phyloP scores from a whole-genome alignment of 2,113 vertebrate species.

The Condylura cristata region DNA sequence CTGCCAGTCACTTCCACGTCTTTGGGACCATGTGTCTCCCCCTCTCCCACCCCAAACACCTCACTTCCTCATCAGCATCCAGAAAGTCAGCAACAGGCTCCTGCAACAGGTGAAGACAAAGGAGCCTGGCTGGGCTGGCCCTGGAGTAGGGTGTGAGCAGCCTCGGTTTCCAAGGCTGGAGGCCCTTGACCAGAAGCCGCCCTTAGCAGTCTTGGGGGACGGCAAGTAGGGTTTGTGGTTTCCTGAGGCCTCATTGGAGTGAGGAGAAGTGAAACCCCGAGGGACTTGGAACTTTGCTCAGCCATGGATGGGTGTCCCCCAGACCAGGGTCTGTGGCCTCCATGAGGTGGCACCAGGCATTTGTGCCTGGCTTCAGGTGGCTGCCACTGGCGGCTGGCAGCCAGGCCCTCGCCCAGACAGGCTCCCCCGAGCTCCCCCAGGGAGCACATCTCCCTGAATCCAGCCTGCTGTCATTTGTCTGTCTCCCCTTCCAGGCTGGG shows the following conservation, averaged over 20 bases:
- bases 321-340: neutral
- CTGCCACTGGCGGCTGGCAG: neutral
- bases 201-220: neutral
- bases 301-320: neutral
- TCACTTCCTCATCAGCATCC: neutral
- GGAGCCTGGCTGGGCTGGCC: neutral
- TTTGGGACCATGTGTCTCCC: neutral
- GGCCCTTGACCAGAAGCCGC: neutral
- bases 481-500: neutral
- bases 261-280: neutral
- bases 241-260: neutral
- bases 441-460: neutral
- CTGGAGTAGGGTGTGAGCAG: accelerated
- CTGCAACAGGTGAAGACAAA: neutral
- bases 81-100: neutral
- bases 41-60: neutral
- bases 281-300: neutral
- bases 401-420: neutral
- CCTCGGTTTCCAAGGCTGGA: neutral
- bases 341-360: no score
- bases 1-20: neutral
- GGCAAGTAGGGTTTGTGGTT: accelerated
- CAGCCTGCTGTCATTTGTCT: neutral
- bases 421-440: neutral
- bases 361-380: neutral